Conservation (phyloP, 2,888 invertebrate genomes). For the Parelbella ahira region DNA sequence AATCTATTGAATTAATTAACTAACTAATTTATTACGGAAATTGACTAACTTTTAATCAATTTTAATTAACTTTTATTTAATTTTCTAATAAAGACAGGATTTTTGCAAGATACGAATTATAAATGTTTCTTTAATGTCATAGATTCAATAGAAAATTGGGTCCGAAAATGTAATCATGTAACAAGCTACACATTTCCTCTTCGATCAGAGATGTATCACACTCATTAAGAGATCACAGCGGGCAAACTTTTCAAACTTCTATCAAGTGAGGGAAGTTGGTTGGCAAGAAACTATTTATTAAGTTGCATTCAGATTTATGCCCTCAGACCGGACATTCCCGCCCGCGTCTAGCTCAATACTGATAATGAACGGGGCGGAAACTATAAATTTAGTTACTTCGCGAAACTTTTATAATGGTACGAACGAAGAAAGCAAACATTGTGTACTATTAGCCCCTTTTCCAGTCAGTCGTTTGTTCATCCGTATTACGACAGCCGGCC, state of each 20-base stretch:
- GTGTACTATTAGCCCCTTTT: slow-evolving; percentile 55
- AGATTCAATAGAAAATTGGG: too few relatives aligned
- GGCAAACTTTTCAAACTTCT: slow-evolving; percentile 50
- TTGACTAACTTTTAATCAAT: too few relatives aligned
- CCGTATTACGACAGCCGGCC: slow-evolving; percentile 47
- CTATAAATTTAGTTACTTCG: slow-evolving; percentile 76
- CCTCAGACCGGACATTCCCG: slow-evolving; percentile 40
- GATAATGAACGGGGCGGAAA: slow-evolving; percentile 79
- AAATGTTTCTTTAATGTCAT: too few relatives aligned
- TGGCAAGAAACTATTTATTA: slow-evolving; percentile 51
- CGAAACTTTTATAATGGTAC: slow-evolving; percentile 71
- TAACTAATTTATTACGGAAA: too few relatives aligned
- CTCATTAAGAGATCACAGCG: slow-evolving; percentile 29
- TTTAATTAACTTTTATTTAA: too few relatives aligned
- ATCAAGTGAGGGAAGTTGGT: slow-evolving; percentile 52
- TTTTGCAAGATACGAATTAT: too few relatives aligned
- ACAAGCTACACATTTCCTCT: too few relatives aligned
- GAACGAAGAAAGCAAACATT: slow-evolving; percentile 65
- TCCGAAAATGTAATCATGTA: too few relatives aligned
- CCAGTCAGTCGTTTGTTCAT: slow-evolving; percentile 35
- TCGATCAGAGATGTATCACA: slow-evolving; percentile 26
- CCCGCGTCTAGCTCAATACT: slow-evolving; percentile 59
- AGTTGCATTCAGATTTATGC: slow-evolving; percentile 78
- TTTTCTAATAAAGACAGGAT: too few relatives aligned
- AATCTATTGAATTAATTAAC: too few relatives aligned